Evolutionary conservation across 2,797 vertebrate genomes (phyloP), one percentile per base, ranked within the genome.

Genomic region (Hyperoplus immaculatus): DNA sequence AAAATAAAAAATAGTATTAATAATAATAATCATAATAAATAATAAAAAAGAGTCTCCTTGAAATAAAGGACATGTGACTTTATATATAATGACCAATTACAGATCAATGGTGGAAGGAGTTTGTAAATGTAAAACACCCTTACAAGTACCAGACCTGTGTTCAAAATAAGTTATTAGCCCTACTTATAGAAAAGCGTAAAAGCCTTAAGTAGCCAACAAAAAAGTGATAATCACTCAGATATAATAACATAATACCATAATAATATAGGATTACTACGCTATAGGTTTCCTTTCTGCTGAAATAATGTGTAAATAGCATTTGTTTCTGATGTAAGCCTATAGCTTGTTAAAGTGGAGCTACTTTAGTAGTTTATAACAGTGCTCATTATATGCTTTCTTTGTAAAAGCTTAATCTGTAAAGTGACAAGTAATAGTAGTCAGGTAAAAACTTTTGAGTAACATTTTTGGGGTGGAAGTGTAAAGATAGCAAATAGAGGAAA

Each of bases 321-420:
- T 12, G 14, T 6, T 29, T 14, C 29, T 67, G 18, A 15, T 29
- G 29, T 29, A 29, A 29, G 29, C 29, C 29, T 29, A 29, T 29
- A 55, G 49, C n/a, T 66, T 49, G 43, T n/a, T 58, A 38, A 42
- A 58, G 56, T 58, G 38, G 8, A 18, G n/a, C 41, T 60, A 18
- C 11, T 18, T 57, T 14, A 1, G 9, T 29, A 29, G 29, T 29
- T 29, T 29, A 49, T 13, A 49, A 15, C 29, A 63, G 49, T 16
- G 55, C 6, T 13, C 21, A 12, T 21, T 11, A 36, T 14, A 18
- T 36, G 53, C 13, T 29, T 36, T 36, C 5, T 10, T 2, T 13
- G 46, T 16, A n/a, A 63, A 49, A 16, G 8, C 8, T 16, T 16
- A 47, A 62, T 47, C 14, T 47, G 21, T 8, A 62, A 62, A 36